Conservation (phyloP, 2,888 invertebrate genomes). For the Papilio demoleus region DNA sequence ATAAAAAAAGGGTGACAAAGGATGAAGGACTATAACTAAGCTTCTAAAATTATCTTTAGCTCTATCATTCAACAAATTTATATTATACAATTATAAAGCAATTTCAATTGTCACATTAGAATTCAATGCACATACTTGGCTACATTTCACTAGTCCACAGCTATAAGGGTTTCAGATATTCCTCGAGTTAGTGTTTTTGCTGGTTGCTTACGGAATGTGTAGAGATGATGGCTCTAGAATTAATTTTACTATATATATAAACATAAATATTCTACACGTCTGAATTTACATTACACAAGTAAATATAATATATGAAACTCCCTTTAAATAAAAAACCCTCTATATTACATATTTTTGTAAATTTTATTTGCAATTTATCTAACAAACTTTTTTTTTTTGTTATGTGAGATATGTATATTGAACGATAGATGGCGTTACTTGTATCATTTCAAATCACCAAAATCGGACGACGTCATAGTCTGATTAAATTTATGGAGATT, state of each 20-base stretch:
- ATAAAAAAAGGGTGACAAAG: no score
- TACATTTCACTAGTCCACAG: conserved; percentile 26
- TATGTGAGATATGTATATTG: no score
- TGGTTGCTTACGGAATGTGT: conserved; percentile 19
- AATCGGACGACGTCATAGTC: neutral
- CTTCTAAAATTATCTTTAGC: no score
- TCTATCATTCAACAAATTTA: no score
- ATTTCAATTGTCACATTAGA: conserved; percentile 15
- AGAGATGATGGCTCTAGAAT: neutral
- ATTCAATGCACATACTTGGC: conserved; percentile 21
- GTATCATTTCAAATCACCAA: neutral
- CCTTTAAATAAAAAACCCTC: no score
- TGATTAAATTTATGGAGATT: no score
- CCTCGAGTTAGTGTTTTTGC: conserved; percentile 22
- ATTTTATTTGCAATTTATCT: no score
- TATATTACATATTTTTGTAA: no score
- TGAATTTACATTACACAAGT: neutral
- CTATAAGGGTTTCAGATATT: conserved; percentile 30
- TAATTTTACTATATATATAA: neutral
- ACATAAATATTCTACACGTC: neutral
- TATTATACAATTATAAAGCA: no score
- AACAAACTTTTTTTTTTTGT: no score
- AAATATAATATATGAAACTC: no score
- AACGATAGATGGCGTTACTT: conserved; percentile 28
- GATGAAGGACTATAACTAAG: no score